Evolutionary conservation across 2,888 invertebrate genomes (phyloP), one percentile per base, ranked within the genome.

Genomic region (Clanis bilineata): DNA sequence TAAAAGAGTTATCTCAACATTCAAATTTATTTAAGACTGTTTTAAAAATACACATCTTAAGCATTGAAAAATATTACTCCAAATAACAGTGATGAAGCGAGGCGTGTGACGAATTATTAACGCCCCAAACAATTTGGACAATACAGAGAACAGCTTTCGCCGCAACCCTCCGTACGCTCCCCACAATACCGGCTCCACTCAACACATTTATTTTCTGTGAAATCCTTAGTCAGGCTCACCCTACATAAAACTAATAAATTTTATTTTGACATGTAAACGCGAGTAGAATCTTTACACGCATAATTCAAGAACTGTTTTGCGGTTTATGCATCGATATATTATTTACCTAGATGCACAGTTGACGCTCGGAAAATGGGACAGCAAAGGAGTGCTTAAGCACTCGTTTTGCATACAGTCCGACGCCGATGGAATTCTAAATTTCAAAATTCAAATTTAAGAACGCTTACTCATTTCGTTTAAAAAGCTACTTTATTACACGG

Each of bases 41-140:
- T 51, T 51, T 32, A 32, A 18, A 51, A 51, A 51, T 51, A 36
- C 12, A 36, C 12, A 32, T 51, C 39, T 22, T 28, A 32, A 44
- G 9, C 56, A 62, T 62, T 64, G 57, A 57, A 64, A 68, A 69
- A 71, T 72, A 68, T 70, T 68, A 68, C 69, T 69, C 71, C 77
- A 78, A 81, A 78, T 79, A 82, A 80, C 76, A 74, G 77, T 72
- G 72, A 75, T 71, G 76, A 77, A 79, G 73, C 74, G 80, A 80
- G 75, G 80, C 83, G 77, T 80, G 81, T 77, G 79, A 79, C 77
- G 80, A 84, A 84, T 86, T 86, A 85, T 82, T 76, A 82, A 84
- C 82, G 81, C 83, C 79, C 76, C 79, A 76, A 82, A 81, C 85
- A 82, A 83, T 83, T 85, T 81, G 76, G 76, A 86, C 85, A 85